Evolutionary conservation across 1,140 invertebrate species (phyloP).

Genomic region (Hestina assimilis): DNA sequence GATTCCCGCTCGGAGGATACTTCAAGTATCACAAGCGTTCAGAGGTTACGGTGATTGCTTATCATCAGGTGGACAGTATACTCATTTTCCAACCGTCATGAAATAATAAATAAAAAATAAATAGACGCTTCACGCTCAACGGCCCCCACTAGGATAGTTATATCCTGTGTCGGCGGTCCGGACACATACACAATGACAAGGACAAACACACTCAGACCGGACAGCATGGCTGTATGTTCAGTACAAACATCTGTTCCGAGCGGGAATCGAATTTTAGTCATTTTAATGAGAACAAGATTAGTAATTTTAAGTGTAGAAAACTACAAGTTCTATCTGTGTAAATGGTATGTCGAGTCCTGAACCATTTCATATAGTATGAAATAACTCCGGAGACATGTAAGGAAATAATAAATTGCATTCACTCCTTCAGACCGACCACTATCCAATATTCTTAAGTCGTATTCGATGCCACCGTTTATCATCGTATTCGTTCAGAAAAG

Average conservation of each 20-base stretch:
- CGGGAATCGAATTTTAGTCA: not conserved
- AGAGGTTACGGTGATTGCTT: too few relatives aligned
- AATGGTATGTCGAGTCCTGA: not conserved
- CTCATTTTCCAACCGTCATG: too few relatives aligned
- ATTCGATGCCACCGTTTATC: conserved; percentile 12
- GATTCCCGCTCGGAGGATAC: too few relatives aligned
- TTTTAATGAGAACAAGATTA: not conserved
- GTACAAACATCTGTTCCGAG: too few relatives aligned
- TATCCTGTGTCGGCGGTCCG: too few relatives aligned
- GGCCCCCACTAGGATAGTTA: too few relatives aligned
- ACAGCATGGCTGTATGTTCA: not conserved
- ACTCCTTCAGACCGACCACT: conserved; percentile 8
- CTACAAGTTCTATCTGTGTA: not conserved
- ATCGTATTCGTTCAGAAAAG: conserved; percentile 2
- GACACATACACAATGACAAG: too few relatives aligned
- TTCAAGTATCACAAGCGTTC: too few relatives aligned
- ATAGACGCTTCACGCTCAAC: too few relatives aligned
- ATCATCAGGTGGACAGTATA: too few relatives aligned
- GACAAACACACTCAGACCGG: too few relatives aligned
- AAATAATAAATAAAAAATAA: not conserved
- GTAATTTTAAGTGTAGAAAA: not conserved
- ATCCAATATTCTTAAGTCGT: conserved; percentile 19
- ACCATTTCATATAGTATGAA: conserved; percentile 1
- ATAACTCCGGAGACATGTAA: not conserved
- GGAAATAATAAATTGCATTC: conserved; percentile 13